phyloP scores from a whole-genome alignment of 2,113 vertebrate genomes.

The Cottus gobio region DNA sequence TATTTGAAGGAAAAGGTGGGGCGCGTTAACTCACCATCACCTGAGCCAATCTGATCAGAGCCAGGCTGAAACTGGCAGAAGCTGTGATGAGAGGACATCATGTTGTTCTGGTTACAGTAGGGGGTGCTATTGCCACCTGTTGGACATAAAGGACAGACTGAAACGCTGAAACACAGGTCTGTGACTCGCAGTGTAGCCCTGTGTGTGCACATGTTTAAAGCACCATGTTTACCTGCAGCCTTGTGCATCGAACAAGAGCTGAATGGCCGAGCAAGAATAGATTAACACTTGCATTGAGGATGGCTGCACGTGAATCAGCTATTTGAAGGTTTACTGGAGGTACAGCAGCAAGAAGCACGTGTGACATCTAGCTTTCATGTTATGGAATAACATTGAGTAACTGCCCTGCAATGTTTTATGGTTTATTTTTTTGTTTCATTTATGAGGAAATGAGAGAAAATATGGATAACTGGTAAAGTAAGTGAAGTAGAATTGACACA shows the following conservation, averaged over 20 bases:
- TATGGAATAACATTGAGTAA: not conserved
- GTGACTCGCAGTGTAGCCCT: not conserved
- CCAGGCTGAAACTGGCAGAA: conserved; percentile 82
- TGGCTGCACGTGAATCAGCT: not conserved
- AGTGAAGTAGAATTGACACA: not conserved
- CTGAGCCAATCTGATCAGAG: conserved; percentile 83
- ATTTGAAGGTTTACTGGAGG: not conserved
- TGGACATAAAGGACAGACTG: not conserved
- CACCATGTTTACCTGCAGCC: not conserved
- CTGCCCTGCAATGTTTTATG: not conserved
- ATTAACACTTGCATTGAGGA: not conserved
- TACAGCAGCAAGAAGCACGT: not conserved
- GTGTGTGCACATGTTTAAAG: not conserved
- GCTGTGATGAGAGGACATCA: conserved; percentile 84
- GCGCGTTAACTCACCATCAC: conserved; percentile 84
- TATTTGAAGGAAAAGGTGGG: not conserved
- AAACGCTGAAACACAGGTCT: conserved; percentile 12
- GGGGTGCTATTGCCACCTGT: conserved; percentile 87
- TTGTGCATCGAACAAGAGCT: not conserved
- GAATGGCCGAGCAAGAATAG: not conserved
- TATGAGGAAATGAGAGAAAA: not conserved
- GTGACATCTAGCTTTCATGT: not conserved
- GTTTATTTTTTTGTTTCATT: not conserved
- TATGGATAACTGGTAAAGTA: not conserved
- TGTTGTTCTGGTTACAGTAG: conserved; percentile 89